Percentiles rank a stretch among this genome's conserved stretches.
phyloP scores from a whole-genome alignment of 2,888 invertebrate species.

The Drosophila diplacantha region DNA sequence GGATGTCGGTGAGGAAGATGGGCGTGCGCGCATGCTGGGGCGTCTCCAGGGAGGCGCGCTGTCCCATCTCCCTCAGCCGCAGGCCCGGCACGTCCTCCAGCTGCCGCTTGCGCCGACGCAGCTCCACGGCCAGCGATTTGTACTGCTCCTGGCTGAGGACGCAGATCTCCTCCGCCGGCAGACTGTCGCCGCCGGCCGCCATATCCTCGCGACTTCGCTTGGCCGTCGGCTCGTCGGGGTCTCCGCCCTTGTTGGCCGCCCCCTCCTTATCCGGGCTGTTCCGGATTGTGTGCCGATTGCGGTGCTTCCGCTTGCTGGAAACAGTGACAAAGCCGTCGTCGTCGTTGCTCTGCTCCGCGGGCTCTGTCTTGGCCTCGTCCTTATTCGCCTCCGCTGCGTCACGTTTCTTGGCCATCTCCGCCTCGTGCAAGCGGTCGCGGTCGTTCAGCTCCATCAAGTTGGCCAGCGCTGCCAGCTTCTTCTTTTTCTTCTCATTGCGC shows the following conservation, averaged over 20 bases:
- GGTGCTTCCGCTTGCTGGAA: slow-evolving; percentile 59
- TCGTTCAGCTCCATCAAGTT: slow-evolving; percentile 82
- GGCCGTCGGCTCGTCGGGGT: slow-evolving; percentile 48
- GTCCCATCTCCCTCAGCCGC: slow-evolving; percentile 82
- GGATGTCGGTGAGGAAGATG: slow-evolving; percentile 89
- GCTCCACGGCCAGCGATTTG: slow-evolving; percentile 77
- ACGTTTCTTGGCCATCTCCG: slow-evolving; percentile 45
- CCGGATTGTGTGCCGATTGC: slow-evolving; percentile 47
- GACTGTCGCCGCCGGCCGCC: slow-evolving; percentile 44
- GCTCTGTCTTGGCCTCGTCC: slow-evolving; percentile 3
- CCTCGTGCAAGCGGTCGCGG: slow-evolving; percentile 78
- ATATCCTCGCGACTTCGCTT: slow-evolving; percentile 52
- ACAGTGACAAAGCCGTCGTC: slow-evolving; percentile 67
- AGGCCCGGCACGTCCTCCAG: slow-evolving; percentile 81
- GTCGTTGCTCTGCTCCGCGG: not conserved
- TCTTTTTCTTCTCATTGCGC: slow-evolving; percentile 82
- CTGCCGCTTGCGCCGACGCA: slow-evolving; percentile 78
- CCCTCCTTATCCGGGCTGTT: slow-evolving; percentile 7
- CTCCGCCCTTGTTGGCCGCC: slow-evolving; percentile 1
- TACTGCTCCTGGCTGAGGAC: slow-evolving; percentile 69
- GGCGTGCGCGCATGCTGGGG: slow-evolving; percentile 83
- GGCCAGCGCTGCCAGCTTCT: slow-evolving; percentile 82
- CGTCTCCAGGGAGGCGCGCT: slow-evolving; percentile 81
- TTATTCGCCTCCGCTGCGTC: slow-evolving; percentile 13
- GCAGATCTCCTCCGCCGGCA: slow-evolving; percentile 12